Evolutionary conservation across 1,140 invertebrate species (phyloP).

Genomic region (Diprion similis): DNA sequence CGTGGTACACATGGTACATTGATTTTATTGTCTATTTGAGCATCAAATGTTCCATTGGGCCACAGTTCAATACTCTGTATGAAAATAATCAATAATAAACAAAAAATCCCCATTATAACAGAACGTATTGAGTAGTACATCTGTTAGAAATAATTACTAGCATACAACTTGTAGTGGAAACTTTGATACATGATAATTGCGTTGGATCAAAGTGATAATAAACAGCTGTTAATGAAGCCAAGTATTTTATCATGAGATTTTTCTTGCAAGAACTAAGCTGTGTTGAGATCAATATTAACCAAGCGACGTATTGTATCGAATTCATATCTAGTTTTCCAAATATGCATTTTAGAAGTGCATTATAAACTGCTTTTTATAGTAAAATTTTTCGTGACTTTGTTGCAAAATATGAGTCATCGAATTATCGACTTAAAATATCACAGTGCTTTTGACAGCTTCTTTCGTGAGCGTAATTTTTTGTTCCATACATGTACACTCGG

Average conservation of each 20-base stretch:
- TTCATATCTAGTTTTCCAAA: too few relatives aligned
- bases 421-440: conserved; percentile 1
- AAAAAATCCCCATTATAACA: neutral
- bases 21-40: neutral
- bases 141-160: too few relatives aligned
- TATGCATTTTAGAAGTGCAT: neutral
- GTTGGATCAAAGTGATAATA: too few relatives aligned
- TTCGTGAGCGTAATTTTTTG: neutral
- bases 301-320: too few relatives aligned
- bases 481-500: too few relatives aligned
- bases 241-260: too few relatives aligned
- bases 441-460: neutral
- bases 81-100: neutral
- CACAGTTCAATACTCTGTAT: neutral
- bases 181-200: neutral
- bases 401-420: neutral
- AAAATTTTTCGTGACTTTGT: neutral
- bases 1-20: neutral
- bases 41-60: neutral
- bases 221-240: too few relatives aligned
- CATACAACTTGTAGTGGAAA: neutral
- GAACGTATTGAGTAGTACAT: too few relatives aligned
- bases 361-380: conserved; percentile 1
- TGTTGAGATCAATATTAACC: too few relatives aligned
- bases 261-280: too few relatives aligned